Base-by-base conservation (phyloP, 2,797 vertebrate species). In the Aulostomus chinensis region DNA sequence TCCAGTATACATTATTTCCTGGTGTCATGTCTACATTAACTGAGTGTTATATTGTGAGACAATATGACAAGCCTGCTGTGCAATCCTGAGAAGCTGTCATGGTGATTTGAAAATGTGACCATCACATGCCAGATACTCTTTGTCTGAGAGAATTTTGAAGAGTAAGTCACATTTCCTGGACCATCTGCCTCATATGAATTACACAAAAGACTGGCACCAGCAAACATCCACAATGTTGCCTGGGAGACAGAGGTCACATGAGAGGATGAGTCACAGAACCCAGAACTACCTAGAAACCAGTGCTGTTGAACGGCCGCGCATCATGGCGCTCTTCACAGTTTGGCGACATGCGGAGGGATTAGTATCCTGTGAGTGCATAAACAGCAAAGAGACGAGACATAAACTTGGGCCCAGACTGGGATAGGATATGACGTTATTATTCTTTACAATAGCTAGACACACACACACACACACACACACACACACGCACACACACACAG, bases 171-270 rank as follows among this genome's bases (percentile, higher is more conserved):
- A 42, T 80, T 80, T 76, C 76, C 66, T 49, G 72, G 72, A 72
- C 82, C 70, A 67, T 76, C 74, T 73, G 73, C 57, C 68, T 73
- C 35, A 5, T 65, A 61, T 72, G 76, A 78, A 67, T 71, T 66
- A 58, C 68, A 72, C 65, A 78, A 73, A 78, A 63, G 46, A 54
- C 51, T 25, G 35, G 57, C 68, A 76, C 68, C 65, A 47, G 65
- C 60, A 85, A 80, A 80, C 73, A 68, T 63, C 76, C 70, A 40
- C 60, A 58, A 76, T 51, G 83, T 86, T 83, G 79, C 82, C 79
- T 68, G 51, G 80, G 85, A 83, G 80, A 86, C 78, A 70, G 78
- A 80, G 76, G 81, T 86, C 83, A 73, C 76, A 81, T 78, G 76
- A 81, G 75, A 84, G 58, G 74, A 75, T 81, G 79, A 86, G 76